These are phyloP conservation scores for Crenichthys baileyi DNA, from an alignment of 2,797 vertebrate genomes.

Conservation along the genomic window DNA sequence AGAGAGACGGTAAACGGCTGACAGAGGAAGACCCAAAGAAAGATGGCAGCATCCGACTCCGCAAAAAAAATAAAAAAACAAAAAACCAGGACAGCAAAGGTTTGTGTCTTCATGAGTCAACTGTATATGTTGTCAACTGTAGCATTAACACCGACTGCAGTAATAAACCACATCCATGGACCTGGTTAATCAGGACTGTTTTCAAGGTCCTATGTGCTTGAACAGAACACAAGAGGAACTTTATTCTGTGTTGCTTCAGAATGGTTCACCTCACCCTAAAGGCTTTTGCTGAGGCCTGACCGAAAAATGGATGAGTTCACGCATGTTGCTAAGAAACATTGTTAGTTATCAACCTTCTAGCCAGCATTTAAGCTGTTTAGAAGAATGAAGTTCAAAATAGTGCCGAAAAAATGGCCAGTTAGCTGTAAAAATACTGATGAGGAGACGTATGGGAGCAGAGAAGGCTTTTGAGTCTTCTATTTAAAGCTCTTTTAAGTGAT, in stretches of 20 bases:
- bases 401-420: too few relatives aligned
- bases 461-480: too few relatives aligned
- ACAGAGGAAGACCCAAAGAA: slow-evolving; percentile 51
- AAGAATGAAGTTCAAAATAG: background rate
- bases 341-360: background rate
- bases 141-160: background rate
- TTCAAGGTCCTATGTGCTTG: background rate
- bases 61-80: slow-evolving; percentile 61
- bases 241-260: background rate
- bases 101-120: slow-evolving; percentile 31
- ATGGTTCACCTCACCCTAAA: background rate
- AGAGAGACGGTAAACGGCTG: slow-evolving; percentile 7
- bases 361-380: too few relatives aligned
- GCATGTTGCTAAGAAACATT: background rate
- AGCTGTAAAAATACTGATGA: too few relatives aligned
- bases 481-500: too few relatives aligned
- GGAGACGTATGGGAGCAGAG: too few relatives aligned
- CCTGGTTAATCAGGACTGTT: background rate
- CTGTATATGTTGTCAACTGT: background rate
- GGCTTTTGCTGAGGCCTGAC: background rate
- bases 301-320: too few relatives aligned
- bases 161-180: background rate
- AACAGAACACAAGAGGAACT: background rate
- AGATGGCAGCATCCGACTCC: slow-evolving; percentile 68
- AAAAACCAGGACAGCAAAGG: slow-evolving; percentile 65